Evolutionary conservation across 2,797 vertebrate species (phyloP).

Genomic region (Tadarida brasiliensis): DNA sequence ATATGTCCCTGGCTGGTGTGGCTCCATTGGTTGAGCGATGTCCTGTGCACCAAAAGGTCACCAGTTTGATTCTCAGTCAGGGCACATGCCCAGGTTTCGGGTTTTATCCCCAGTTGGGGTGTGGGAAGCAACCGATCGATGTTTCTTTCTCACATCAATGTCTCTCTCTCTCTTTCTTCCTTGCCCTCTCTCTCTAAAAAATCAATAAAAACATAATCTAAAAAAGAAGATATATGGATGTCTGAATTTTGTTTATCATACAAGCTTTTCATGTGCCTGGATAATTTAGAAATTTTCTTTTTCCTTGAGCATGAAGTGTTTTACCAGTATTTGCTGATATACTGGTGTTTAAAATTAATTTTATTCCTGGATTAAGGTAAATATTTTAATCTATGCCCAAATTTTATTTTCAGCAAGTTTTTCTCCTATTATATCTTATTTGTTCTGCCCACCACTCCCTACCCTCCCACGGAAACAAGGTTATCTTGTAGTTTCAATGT

Average conservation of each 20-base stretch:
- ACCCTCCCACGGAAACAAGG: background rate
- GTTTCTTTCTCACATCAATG: no score
- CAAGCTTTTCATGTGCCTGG: background rate
- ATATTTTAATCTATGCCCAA: background rate
- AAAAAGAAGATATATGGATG: background rate
- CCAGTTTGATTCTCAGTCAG: background rate
- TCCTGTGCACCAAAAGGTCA: background rate
- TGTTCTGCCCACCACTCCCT: background rate
- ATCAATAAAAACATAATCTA: background rate
- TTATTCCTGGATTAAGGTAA: background rate
- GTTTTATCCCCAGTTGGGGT: background rate
- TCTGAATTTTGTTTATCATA: background rate
- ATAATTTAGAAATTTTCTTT: constrained; percentile 3
- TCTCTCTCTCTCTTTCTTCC: background rate
- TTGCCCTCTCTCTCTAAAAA: background rate
- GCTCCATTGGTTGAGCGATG: background rate
- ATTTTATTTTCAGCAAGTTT: constrained; percentile 28
- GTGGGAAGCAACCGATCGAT: background rate
- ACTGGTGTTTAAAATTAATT: background rate
- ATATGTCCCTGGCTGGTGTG: background rate
- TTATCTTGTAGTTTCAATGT: background rate
- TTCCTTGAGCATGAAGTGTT: background rate
- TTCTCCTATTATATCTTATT: background rate
- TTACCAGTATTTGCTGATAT: background rate
- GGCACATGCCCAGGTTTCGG: background rate